Evolutionary conservation across 2,797 vertebrate species (phyloP).

Genomic region (Atherinosoma microstoma): DNA sequence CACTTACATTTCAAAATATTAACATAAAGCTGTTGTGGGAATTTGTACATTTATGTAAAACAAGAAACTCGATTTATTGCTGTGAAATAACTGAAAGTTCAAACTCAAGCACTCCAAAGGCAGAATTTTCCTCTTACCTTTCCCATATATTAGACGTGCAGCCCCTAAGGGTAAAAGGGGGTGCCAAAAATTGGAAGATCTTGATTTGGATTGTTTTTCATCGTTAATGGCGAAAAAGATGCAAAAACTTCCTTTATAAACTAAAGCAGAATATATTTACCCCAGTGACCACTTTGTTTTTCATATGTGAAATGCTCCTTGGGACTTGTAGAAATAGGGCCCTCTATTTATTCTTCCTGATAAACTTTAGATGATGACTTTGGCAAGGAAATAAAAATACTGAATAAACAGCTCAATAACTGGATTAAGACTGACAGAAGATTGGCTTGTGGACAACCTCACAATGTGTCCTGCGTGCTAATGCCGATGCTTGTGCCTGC

Average conservation of each 20-base stretch:
- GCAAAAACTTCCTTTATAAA: neutral
- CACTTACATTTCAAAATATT: neutral
- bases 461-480: slow-evolving; percentile 51
- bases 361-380: slow-evolving; percentile 44
- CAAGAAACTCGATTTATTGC: neutral
- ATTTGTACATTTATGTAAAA: neutral
- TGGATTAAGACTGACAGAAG: slow-evolving; percentile 63
- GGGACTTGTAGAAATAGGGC: neutral
- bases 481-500: slow-evolving; percentile 55
- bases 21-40: neutral
- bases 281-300: neutral
- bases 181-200: neutral
- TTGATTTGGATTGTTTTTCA: neutral
- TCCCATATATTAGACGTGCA: neutral
- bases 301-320: neutral
- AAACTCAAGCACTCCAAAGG: neutral
- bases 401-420: slow-evolving; percentile 64
- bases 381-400: slow-evolving; percentile 55
- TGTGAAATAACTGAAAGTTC: neutral
- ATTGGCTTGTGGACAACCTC: slow-evolving; percentile 59
- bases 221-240: neutral
- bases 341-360: slow-evolving; percentile 25
- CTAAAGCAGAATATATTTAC: neutral
- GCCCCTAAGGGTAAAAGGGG: neutral
- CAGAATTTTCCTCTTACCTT: neutral